Evolutionary conservation across 2,113 vertebrate species (phyloP), one percentile per base, ranked within the genome.

Genomic region (Tympanuchus pallidicinctus): DNA sequence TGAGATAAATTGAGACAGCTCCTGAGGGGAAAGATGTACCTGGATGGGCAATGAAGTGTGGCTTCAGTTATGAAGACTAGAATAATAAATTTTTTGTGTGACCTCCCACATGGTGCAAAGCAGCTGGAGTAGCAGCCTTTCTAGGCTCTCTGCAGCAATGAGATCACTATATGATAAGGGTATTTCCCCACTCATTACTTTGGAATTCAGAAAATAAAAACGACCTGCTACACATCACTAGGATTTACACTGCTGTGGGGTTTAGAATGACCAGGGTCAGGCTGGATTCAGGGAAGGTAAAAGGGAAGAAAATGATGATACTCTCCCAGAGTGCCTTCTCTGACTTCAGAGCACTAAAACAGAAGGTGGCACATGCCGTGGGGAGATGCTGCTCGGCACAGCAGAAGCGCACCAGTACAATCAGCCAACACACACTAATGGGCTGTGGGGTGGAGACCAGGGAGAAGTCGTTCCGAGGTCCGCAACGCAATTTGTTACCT

Each of bases 381-480:
- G 7, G 25, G 18, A 75, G 42, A 19, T 3, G 16, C 20, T 16
- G 11, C 17, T 9, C 6, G 0, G 8, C 25, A 21, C 22, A 60
- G 40, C 21, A 86, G n/a, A 79, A 63, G 19, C 19, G 21, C 28
- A 66, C 4, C 42, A 21, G 30, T 5, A 11, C 36, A 67, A 30
- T n/a, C 36, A 43, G 24, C 17, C 60, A 78, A 19, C 43, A 43
- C 1, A 1, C 18, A 12, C 14, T 42, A 8, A 24, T 1, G 36
- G 52, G 27, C 43, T 88, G 60, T 48, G 69, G 57, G 25, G 20
- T 47, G 57, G 42, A 73, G 48, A 3, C 21, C 1, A 0, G 11
- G 11, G 2, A 42, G 14, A 50, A 61, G 22, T 48, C 10, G 8
- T 20, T 36, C 0, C 0, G 3, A 86, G 16, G 10, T 20, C 11